Conservation (phyloP, 2,113 vertebrate species). For the Mastomys natalensis region DNA sequence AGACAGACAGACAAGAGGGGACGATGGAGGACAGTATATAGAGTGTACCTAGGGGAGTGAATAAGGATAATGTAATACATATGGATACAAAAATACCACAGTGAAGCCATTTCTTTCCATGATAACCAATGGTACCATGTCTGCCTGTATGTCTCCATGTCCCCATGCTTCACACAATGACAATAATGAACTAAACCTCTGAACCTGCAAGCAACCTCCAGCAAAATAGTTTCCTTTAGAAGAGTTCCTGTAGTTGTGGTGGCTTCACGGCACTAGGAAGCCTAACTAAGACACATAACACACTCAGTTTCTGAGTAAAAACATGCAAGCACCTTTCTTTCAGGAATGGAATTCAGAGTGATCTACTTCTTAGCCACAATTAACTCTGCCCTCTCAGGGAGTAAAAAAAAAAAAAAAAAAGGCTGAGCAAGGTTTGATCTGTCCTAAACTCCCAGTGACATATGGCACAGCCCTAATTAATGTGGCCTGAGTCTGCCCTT, state of each 20-base stretch:
- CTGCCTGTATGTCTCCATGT: neutral
- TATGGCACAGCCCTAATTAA: neutral
- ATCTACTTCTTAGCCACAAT: neutral
- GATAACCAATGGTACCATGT: no score
- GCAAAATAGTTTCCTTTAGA: neutral
- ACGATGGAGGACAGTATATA: neutral
- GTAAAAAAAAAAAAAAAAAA: no score
- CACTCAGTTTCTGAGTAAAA: neutral
- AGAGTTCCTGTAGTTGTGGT: no score
- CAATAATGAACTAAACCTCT: neutral
- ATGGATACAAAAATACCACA: neutral
- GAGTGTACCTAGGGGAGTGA: neutral
- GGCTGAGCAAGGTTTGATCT: neutral
- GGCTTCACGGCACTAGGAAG: neutral
- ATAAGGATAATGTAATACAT: neutral
- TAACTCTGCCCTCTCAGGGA: neutral
- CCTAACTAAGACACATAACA: neutral
- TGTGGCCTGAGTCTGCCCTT: neutral
- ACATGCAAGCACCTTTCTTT: neutral
- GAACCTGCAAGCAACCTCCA: neutral
- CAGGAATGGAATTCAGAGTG: neutral
- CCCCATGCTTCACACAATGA: neutral
- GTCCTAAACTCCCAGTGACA: neutral
- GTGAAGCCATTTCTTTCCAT: neutral
- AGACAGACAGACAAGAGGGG: neutral